A percentile compares a stretch with the other conserved stretches of the same genome.
Conservation (phyloP, 2,888 invertebrate genomes). For the Oscheius onirici region DNA sequence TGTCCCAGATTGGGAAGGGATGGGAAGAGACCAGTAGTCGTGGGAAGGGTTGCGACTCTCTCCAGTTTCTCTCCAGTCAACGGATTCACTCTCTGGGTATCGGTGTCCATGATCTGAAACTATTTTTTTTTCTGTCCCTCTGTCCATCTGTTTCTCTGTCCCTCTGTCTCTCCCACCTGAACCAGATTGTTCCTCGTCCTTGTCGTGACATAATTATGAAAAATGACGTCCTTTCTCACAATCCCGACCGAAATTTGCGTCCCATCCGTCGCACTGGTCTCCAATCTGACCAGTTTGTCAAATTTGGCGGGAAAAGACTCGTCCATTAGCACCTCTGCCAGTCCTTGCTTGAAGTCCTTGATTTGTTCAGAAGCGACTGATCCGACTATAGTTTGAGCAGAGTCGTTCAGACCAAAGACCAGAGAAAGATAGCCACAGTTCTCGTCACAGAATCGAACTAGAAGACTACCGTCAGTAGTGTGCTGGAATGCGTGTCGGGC, state of each 20-base stretch:
- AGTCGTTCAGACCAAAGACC: slow-evolving; percentile 44
- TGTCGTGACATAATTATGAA: slow-evolving; percentile 50
- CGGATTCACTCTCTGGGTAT: slow-evolving; percentile 45
- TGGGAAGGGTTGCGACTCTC: neutral
- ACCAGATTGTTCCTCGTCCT: slow-evolving; percentile 44
- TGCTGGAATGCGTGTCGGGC: slow-evolving; percentile 6
- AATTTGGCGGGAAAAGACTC: slow-evolving; percentile 53
- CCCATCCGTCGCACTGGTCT: neutral
- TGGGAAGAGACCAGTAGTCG: neutral
- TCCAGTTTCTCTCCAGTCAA: slow-evolving; percentile 25
- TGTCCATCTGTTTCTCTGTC: neutral
- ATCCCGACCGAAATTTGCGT: slow-evolving; percentile 1
- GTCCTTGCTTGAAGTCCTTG: slow-evolving; percentile 62
- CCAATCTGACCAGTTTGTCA: slow-evolving; percentile 33
- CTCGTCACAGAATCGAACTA: slow-evolving; percentile 58
- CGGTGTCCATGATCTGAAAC: slow-evolving; percentile 43
- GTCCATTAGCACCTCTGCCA: slow-evolving; percentile 58
- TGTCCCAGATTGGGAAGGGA: slow-evolving; percentile 20
- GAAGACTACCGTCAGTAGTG: slow-evolving; percentile 32
- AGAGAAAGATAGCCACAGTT: slow-evolving; percentile 55
- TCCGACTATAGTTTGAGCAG: slow-evolving; percentile 37
- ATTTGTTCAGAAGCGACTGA: slow-evolving; percentile 56
- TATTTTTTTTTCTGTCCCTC: neutral
- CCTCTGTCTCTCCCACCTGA: neutral
- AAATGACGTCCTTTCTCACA: slow-evolving; percentile 43